These are phyloP conservation scores for Gymnodraco acuticeps DNA, from an alignment of 2,797 vertebrate species.

Conservation along the genomic window DNA sequence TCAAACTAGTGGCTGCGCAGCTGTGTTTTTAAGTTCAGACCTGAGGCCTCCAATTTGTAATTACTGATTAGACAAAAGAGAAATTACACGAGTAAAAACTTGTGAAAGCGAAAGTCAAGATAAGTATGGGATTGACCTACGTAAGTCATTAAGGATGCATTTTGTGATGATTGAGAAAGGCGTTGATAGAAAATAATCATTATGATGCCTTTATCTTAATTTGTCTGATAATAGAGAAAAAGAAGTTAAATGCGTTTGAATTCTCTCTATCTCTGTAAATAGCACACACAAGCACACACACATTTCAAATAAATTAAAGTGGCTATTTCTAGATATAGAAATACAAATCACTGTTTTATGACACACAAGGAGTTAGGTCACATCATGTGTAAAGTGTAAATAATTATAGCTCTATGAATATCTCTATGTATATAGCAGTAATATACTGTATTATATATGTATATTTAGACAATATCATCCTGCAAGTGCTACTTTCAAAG, in stretches of 20 bases:
- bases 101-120: not conserved
- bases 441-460: conserved; percentile 52
- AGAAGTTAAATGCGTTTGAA: not conserved
- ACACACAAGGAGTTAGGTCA: conserved; percentile 21
- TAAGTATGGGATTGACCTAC: not conserved
- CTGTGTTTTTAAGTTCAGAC: conserved; percentile 25
- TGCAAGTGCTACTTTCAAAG: conserved; percentile 61
- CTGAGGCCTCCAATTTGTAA: conserved; percentile 10
- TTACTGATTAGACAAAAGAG: conserved; percentile 35
- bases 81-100: conserved; percentile 28
- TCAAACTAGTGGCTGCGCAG: conserved; percentile 13
- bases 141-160: not conserved
- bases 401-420: conserved; percentile 54
- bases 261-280: not conserved
- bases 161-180: conserved; percentile 28
- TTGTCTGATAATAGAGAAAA: conserved; percentile 1
- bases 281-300: not conserved
- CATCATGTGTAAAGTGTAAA: conserved; percentile 65
- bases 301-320: not conserved
- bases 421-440: conserved; percentile 55
- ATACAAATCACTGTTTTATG: conserved; percentile 15
- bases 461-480: conserved; percentile 42
- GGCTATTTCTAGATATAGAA: conserved; percentile 14
- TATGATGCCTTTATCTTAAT: conserved; percentile 1
- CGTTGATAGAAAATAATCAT: conserved; percentile 13